These are phyloP conservation scores for Isaurus tuberculatus DNA, from an alignment of 92 coral and sea anemone species.

Conservation along the genomic window DNA sequence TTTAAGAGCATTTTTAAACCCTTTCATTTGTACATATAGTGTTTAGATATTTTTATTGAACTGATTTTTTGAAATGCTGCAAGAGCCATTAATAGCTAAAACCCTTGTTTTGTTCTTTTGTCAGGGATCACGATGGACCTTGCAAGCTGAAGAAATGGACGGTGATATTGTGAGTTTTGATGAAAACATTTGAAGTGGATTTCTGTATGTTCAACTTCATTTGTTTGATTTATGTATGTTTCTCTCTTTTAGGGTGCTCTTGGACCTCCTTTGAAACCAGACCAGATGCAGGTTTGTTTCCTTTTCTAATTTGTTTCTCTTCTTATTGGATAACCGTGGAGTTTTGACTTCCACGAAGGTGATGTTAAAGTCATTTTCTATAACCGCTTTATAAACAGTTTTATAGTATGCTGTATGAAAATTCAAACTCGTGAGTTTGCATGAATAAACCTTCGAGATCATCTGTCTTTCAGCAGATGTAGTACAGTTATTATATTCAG, in stretches of 20 bases:
- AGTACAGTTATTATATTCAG: no score
- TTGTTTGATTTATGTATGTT: neutral
- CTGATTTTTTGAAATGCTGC: no score
- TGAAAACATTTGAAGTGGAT: no score
- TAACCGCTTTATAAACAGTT: neutral
- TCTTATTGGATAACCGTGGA: neutral
- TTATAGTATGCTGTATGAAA: no score
- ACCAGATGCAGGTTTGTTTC: slow-evolving; percentile 90
- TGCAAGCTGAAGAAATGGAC: slow-evolving; percentile 98
- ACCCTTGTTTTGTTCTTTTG: neutral
- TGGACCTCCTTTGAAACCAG: slow-evolving; percentile 92
- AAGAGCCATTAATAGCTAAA: no score
- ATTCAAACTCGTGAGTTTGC: no score
- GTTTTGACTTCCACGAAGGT: neutral
- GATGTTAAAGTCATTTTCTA: neutral
- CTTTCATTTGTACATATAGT: no score
- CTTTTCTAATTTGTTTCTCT: neutral
- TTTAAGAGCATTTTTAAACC: no score
- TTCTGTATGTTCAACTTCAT: neutral
- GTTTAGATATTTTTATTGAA: no score
- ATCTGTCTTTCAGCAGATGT: no score
- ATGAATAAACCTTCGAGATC: no score
- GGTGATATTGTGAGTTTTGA: slow-evolving; percentile 86
- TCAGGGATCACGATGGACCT: slow-evolving; percentile 98
- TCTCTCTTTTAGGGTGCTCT: slow-evolving; percentile 71